Conservation (phyloP, 2,888 invertebrate genomes). For the Carterocephalus palaemon region DNA sequence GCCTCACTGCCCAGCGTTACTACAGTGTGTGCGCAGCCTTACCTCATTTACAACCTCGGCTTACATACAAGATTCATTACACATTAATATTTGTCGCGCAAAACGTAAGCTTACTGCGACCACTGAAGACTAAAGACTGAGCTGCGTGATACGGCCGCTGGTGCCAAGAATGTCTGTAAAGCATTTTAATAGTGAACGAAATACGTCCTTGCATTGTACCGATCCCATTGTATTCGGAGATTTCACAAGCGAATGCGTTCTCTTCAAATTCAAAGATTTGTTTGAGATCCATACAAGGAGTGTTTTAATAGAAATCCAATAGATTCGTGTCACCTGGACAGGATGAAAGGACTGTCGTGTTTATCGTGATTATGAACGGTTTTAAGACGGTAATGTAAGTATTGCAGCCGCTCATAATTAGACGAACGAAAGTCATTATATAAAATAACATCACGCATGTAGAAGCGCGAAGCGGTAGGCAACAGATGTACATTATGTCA, state of each 20-base stretch:
- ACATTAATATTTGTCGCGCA: slow-evolving; percentile 20
- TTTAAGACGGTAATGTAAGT: slow-evolving; percentile 10
- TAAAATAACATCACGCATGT: too few relatives aligned
- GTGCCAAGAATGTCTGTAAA: slow-evolving; percentile 44
- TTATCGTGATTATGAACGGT: slow-evolving; percentile 13
- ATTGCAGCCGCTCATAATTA: slow-evolving; percentile 15
- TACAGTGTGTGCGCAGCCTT: background rate
- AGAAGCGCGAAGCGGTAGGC: too few relatives aligned
- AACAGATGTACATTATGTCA: too few relatives aligned
- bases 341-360: slow-evolving; percentile 15
- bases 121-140: slow-evolving; percentile 21
- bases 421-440: too few relatives aligned
- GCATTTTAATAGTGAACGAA: slow-evolving; percentile 70
- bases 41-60: slow-evolving; percentile 16
- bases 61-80: slow-evolving; percentile 14
- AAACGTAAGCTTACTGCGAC: slow-evolving; percentile 26
- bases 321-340: slow-evolving; percentile 41
- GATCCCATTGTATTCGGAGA: slow-evolving; percentile 62
- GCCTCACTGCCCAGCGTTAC: too few relatives aligned
- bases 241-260: slow-evolving; percentile 58
- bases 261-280: slow-evolving; percentile 46
- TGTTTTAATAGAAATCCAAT: slow-evolving; percentile 34
- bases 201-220: slow-evolving; percentile 75
- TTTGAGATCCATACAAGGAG: slow-evolving; percentile 42
- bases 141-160: slow-evolving; percentile 19